These are phyloP conservation scores for Hipposideros larvatus DNA, from an alignment of 2,797 vertebrate species.

Conservation along the genomic window DNA sequence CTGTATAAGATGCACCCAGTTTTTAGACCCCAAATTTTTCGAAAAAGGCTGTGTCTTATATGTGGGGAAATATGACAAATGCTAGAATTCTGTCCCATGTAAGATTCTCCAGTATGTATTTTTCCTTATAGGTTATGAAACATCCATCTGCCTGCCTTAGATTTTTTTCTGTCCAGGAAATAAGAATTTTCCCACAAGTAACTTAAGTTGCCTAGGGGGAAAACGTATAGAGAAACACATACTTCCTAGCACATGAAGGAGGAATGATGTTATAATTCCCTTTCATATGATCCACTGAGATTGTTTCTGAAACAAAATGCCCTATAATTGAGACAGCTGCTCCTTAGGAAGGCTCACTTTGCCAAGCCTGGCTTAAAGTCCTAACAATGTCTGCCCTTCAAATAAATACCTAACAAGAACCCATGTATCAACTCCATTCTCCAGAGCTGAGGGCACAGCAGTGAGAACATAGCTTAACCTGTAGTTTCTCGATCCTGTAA, in stretches of 20 bases:
- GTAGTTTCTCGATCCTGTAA: neutral
- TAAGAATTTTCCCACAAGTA: slow-evolving; percentile 21
- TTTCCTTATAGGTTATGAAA: slow-evolving; percentile 4
- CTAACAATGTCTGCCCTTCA: neutral
- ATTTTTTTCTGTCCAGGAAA: slow-evolving; percentile 47
- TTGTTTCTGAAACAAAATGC: slow-evolving; percentile 34
- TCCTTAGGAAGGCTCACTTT: neutral
- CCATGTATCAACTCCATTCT: neutral
- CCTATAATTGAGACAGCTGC: neutral
- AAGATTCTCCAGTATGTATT: neutral
- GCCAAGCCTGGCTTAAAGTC: neutral
- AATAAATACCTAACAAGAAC: neutral
- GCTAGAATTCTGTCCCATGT: neutral
- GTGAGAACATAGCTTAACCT: neutral
- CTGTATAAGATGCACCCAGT: too few relatives aligned
- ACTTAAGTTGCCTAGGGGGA: neutral
- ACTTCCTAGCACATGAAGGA: neutral
- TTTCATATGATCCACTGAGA: neutral
- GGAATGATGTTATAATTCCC: neutral
- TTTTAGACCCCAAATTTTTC: too few relatives aligned
- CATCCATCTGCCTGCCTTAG: neutral
- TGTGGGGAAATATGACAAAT: neutral
- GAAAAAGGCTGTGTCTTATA: too few relatives aligned
- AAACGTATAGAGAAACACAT: neutral
- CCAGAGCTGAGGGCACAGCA: neutral